Percentiles rank a stretch among this genome's conserved stretches.
Conservation (phyloP, 2,113 vertebrate genomes). For the Apteryx mantelli region DNA sequence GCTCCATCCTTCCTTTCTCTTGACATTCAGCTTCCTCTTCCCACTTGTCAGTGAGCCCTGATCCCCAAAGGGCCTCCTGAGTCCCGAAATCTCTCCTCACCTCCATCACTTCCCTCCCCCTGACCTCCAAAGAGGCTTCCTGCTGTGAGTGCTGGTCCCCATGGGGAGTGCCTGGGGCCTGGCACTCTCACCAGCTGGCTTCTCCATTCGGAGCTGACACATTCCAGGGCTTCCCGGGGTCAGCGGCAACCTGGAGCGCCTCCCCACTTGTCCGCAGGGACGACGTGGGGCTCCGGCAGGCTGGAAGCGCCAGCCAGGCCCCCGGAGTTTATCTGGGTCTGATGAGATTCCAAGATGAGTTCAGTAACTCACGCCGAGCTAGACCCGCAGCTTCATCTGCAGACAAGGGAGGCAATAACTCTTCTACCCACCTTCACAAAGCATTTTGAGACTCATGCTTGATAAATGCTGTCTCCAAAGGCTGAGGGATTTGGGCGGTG, state of each 20-base stretch:
- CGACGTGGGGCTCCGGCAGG: too few relatives aligned
- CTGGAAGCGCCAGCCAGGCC: neutral
- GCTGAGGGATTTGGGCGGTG: neutral
- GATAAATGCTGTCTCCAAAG: neutral
- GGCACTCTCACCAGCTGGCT: neutral
- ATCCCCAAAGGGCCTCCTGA: neutral
- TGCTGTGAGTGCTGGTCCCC: rapidly evolving
- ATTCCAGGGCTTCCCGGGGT: neutral
- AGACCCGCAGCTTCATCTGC: neutral
- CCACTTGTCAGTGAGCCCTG: neutral
- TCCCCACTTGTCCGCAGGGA: neutral
- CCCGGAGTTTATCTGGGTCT: neutral
- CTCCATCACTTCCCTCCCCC: neutral
- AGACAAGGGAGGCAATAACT: neutral
- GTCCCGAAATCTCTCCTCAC: neutral
- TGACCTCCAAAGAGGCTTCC: neutral
- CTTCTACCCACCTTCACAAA: neutral
- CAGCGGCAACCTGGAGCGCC: neutral
- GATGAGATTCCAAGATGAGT: neutral
- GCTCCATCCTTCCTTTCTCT: neutral
- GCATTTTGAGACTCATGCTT: neutral
- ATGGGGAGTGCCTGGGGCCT: neutral
- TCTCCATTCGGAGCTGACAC: neutral
- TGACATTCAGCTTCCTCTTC: neutral
- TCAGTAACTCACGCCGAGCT: neutral